Base-by-base conservation (phyloP, 2,888 invertebrate genomes). In the Eudemis profundana region DNA sequence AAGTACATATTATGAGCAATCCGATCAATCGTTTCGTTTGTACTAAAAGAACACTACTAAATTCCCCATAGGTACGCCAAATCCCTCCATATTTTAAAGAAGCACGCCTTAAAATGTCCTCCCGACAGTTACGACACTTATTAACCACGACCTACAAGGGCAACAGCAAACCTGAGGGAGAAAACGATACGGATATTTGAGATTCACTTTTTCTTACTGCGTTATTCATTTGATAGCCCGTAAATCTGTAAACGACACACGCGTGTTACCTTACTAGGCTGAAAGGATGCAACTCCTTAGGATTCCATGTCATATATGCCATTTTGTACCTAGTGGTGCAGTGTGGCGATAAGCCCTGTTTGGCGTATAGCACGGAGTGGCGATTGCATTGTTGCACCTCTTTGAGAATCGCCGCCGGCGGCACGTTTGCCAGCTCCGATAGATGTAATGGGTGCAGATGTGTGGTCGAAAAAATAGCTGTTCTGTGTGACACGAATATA, bases 371-470 rank as follows among this genome's bases (percentile, higher is more conserved):
- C 49, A 42, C 50, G 50, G 36, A 56, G 56, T 47, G 54, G 42
- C 56, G 74, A 75, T 70, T 74, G 71, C 57, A 59, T 59, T 59
- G 64, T 59, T 12, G 42, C 51, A 44, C 33, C 40, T 51, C 64
- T 65, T 65, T 65, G 71, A 71, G 72, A 70, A 68, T 70, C 72
- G 72, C 71, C 70, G 68, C 73, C 72, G 72, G 74, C 79, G 79
- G 79, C 74, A 38, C 65, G 71, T 74, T 75, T 75, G 73, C 72
- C 69, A 71, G 70, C 69, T 68, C 61, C 65, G 67, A 42, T 42
- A 56, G 66, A 67, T 72, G 68, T 69, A 68, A 67, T 72, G 68
- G 61, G 61, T 50, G 54, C 62, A 68, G 69, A 70, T 71, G 73
- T 74, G 54, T 69, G 68, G 66, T 59, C 63, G 66, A 49, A 64